Conservation (phyloP, 2,113 vertebrate species). For the Tachysurus vachellii region DNA sequence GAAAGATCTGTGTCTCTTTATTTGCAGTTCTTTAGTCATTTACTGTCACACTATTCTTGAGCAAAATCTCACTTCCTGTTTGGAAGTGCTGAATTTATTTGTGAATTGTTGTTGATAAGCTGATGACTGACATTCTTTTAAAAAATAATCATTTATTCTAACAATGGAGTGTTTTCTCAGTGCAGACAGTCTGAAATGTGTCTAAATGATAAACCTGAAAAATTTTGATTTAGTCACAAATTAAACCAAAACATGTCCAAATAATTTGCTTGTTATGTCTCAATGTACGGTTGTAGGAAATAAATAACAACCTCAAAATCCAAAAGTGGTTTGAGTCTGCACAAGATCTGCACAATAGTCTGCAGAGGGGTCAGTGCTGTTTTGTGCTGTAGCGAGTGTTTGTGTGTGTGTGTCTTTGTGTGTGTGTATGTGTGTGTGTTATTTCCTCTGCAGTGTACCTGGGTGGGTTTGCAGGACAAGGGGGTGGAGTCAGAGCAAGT, state of each 20-base stretch:
- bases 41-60: neutral
- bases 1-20: no score
- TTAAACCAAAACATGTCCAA: neutral
- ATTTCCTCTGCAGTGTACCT: constrained; percentile 39
- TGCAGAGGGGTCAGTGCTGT: no score
- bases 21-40: neutral
- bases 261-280: neutral
- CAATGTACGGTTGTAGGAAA: neutral
- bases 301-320: neutral
- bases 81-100: neutral
- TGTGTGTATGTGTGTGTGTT: no score
- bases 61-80: neutral
- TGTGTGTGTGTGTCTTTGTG: no score
- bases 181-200: neutral
- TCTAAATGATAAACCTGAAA: neutral
- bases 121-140: no score
- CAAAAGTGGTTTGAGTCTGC: no score
- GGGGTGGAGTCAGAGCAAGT: neutral
- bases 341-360: no score
- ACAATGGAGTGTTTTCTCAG: no score
- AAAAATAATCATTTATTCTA: neutral
- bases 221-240: neutral
- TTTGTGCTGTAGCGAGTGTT: no score
- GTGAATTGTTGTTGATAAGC: neutral
- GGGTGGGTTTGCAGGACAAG: constrained; percentile 52